Percentiles rank a stretch among this genome's conserved stretches.
These are phyloP conservation scores for Aspidiotus rigidus DNA, from an alignment of 2,888 invertebrate genomes.

Conservation along the genomic window DNA sequence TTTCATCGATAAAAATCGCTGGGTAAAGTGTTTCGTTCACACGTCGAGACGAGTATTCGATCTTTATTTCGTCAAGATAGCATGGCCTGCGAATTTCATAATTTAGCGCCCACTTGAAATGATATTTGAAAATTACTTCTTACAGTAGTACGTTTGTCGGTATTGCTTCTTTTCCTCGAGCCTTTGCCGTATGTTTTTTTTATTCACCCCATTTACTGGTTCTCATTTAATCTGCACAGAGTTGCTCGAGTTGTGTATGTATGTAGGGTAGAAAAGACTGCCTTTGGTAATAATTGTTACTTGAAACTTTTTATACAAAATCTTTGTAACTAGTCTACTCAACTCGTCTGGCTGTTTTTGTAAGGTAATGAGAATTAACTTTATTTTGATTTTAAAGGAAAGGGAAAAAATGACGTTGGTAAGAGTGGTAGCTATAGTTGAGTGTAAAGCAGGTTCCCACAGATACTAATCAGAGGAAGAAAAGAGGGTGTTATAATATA, in stretches of 20 bases:
- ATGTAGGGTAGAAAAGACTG: neutral
- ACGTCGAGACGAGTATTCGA: too few relatives aligned
- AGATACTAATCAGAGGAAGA: neutral
- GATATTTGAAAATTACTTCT: neutral
- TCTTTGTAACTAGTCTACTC: conserved; percentile 10
- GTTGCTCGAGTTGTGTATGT: neutral
- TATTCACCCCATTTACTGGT: conserved; percentile 8
- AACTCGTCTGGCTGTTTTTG: conserved; percentile 1
- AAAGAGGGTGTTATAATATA: conserved; percentile 9
- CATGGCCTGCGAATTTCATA: neutral
- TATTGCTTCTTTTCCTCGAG: neutral
- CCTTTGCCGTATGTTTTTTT: neutral
- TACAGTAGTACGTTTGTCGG: conserved; percentile 1
- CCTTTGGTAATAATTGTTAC: conserved; percentile 9
- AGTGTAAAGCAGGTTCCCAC: neutral
- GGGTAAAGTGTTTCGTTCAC: neutral
- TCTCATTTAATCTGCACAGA: neutral
- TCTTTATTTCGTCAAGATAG: too few relatives aligned
- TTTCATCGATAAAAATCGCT: neutral
- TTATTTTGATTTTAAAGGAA: neutral
- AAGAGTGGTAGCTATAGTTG: neutral
- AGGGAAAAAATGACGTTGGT: neutral
- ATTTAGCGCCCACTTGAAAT: conserved; percentile 10
- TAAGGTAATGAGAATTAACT: conserved; percentile 10
- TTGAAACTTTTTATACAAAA: conserved; percentile 13